Evolutionary conservation across 2,113 vertebrate species (phyloP).

Genomic region (Python bivittatus): DNA sequence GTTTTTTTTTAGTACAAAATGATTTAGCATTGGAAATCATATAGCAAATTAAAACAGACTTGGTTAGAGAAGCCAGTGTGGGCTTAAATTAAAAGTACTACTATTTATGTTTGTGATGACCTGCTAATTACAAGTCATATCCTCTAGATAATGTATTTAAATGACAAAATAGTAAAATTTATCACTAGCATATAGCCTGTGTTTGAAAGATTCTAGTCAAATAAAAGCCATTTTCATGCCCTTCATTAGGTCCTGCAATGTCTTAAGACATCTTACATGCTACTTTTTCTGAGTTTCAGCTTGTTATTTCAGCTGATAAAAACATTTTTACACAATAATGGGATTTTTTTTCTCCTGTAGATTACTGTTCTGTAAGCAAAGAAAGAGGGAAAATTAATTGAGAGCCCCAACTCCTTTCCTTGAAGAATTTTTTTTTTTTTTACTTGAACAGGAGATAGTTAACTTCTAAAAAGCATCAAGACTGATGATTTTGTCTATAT

Average conservation of each 20-base stretch:
- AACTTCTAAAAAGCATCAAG: constrained; percentile 95
- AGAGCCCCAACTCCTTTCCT: constrained; percentile 79
- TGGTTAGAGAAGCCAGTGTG: not conserved
- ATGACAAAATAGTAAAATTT: not conserved
- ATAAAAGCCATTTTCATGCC: rapidly evolving
- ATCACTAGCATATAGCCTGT: not conserved
- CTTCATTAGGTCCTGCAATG: not conserved
- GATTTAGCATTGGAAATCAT: not conserved
- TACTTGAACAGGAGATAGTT: constrained; percentile 85
- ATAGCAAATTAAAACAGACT: not conserved
- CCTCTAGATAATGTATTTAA: not conserved
- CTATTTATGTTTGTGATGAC: not conserved
- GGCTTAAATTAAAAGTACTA: not conserved
- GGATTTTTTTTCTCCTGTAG: not conserved
- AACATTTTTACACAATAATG: constrained; percentile 28
- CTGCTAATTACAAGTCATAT: not conserved
- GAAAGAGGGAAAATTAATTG: constrained; percentile 68
- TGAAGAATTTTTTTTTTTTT: constrained; percentile 83
- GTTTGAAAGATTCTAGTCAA: not conserved
- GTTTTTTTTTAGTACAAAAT: constrained; percentile 26
- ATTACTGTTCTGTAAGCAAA: constrained; percentile 32
- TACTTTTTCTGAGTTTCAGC: not conserved
- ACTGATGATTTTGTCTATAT: constrained; percentile 99
- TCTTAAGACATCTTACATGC: not conserved
- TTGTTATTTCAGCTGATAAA: not conserved